Evolutionary conservation across 2,888 invertebrate species (phyloP).

Genomic region (Chalcosyrphus nemorum): DNA sequence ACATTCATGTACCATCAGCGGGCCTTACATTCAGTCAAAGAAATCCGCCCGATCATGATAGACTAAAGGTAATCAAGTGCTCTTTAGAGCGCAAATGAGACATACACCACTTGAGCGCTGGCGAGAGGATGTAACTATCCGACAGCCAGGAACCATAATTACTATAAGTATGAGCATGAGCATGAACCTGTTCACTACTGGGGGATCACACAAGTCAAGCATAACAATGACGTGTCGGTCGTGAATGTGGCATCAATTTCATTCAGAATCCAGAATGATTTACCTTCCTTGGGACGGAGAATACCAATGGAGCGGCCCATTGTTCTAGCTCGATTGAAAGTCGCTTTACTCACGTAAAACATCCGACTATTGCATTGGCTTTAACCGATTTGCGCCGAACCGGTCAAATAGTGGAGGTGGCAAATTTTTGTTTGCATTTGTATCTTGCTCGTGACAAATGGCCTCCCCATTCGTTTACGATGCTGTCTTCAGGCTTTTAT

Average conservation of each 20-base stretch:
- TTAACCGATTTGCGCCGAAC: not conserved
- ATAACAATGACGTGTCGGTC: conserved; percentile 39
- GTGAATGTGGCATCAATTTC: conserved; percentile 38
- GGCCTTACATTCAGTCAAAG: conserved; percentile 22
- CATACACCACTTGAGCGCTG: not conserved
- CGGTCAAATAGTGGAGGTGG: conserved; percentile 34
- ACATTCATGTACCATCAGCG: conserved; percentile 13
- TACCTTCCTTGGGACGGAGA: conserved; percentile 6
- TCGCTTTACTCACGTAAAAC: not conserved
- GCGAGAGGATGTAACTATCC: conserved; percentile 47
- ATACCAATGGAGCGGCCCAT: conserved; percentile 27
- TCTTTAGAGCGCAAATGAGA: conserved; percentile 64
- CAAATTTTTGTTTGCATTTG: conserved; percentile 1
- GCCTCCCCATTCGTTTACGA: conserved; percentile 6
- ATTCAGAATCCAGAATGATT: conserved; percentile 35
- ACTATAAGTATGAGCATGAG: conserved; percentile 42
- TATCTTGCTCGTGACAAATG: conserved; percentile 47
- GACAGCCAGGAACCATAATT: conserved; percentile 63
- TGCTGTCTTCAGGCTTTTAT: conserved; percentile 48
- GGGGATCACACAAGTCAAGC: conserved; percentile 48
- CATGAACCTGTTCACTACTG: conserved; percentile 56
- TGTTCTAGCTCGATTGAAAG: conserved; percentile 23
- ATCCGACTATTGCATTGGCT: conserved; percentile 1
- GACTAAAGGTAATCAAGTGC: conserved; percentile 72
- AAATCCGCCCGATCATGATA: conserved; percentile 65